Evolutionary conservation across 2,888 invertebrate species (phyloP).

Genomic region (Pinctada fucata): DNA sequence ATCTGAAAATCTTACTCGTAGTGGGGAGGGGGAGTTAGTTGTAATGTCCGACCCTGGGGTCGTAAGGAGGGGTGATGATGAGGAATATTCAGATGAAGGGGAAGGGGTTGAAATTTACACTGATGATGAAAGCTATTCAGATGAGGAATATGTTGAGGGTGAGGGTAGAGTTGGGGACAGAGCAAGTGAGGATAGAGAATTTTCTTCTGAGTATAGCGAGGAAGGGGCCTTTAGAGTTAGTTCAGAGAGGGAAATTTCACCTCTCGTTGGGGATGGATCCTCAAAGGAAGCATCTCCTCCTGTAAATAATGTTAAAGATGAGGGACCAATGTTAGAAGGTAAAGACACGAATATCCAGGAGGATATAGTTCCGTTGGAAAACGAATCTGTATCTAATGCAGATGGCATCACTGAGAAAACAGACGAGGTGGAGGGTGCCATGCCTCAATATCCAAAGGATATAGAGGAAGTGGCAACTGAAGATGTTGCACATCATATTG

Average conservation of each 20-base stretch:
- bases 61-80: not conserved
- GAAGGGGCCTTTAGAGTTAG: slow-evolving; percentile 8
- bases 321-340: too few species aligned
- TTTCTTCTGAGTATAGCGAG: slow-evolving; percentile 18
- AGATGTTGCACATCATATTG: too few species aligned
- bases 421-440: too few species aligned
- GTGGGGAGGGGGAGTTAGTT: not conserved
- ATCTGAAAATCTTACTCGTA: not conserved
- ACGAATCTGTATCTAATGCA: too few species aligned
- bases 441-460: too few species aligned
- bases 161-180: slow-evolving; percentile 13
- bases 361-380: too few species aligned
- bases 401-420: too few species aligned
- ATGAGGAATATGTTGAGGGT: slow-evolving; percentile 9
- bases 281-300: not conserved
- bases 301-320: not conserved
- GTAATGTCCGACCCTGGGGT: slow-evolving; percentile 2
- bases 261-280: not conserved
- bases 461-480: too few species aligned
- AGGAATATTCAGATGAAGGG: slow-evolving; percentile 2
- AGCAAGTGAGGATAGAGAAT: slow-evolving; percentile 8
- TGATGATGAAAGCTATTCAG: slow-evolving; percentile 13
- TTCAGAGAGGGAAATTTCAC: not conserved
- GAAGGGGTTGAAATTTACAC: not conserved
- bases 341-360: too few species aligned